Conservation (phyloP, 2,888 invertebrate species). For the Aphodius sticticus region DNA sequence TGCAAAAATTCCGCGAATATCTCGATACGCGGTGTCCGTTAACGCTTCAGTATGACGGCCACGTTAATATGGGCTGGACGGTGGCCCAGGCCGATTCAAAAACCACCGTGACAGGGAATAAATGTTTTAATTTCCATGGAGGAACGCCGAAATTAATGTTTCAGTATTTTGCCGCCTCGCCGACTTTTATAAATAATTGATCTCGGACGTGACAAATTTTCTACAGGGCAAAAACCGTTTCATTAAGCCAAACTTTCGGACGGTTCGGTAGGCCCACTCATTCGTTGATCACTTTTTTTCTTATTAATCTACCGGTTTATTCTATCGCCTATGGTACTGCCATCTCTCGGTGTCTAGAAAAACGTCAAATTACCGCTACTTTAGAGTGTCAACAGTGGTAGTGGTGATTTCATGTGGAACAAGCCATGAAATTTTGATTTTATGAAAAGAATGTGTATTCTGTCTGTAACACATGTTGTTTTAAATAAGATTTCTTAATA, state of each 20-base stretch:
- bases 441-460: too few species aligned
- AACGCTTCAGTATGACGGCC: constrained; percentile 29
- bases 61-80: constrained; percentile 29
- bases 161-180: constrained; percentile 30
- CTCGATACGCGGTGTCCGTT: constrained; percentile 32
- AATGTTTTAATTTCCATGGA: constrained; percentile 36
- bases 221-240: constrained; percentile 15
- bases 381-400: not conserved
- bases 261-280: not conserved
- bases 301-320: not conserved
- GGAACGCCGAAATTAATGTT: constrained; percentile 34
- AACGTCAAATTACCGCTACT: constrained; percentile 4
- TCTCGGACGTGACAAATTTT: constrained; percentile 33
- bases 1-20: constrained; percentile 35
- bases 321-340: not conserved
- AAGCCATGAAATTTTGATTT: not conserved
- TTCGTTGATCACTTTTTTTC: not conserved
- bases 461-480: too few species aligned
- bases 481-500: too few species aligned
- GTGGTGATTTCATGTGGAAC: not conserved
- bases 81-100: constrained; percentile 28
- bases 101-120: constrained; percentile 35
- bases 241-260: constrained; percentile 4
- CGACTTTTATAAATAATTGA: constrained; percentile 35
- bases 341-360: not conserved